Percentiles rank a stretch among this genome's conserved stretches.
Evolutionary conservation across 2,113 vertebrate genomes (phyloP).

Genomic region (Paradisaea rubra): DNA sequence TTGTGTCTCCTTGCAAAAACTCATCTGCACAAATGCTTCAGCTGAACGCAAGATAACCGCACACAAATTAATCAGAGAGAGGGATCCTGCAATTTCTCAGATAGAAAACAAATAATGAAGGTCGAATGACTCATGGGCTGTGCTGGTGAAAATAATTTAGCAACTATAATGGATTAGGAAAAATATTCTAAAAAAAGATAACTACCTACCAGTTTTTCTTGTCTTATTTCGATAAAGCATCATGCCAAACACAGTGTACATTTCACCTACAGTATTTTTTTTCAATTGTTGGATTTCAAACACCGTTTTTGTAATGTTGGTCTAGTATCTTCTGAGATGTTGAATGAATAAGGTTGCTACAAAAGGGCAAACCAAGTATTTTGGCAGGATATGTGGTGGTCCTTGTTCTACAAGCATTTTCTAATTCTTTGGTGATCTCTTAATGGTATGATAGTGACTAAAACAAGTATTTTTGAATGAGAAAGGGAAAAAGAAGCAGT

Average conservation of each 20-base stretch:
- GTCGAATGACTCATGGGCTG: background rate
- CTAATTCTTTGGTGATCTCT: background rate
- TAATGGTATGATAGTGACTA: background rate
- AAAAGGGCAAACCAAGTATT: background rate
- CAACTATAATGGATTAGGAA: background rate
- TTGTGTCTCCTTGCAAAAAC: background rate
- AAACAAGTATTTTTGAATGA: background rate
- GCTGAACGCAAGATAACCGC: background rate
- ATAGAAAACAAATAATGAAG: background rate
- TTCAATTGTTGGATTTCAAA: background rate
- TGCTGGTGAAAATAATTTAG: background rate
- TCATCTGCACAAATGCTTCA: background rate
- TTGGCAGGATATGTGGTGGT: background rate
- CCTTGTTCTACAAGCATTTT: background rate
- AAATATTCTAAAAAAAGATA: background rate
- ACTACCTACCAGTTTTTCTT: background rate
- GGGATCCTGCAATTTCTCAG: background rate
- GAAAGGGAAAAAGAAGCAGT: background rate
- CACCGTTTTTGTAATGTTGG: background rate
- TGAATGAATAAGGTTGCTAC: background rate
- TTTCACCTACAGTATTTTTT: background rate
- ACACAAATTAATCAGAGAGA: background rate
- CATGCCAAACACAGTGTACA: background rate
- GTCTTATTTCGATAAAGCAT: background rate
- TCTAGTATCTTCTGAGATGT: background rate